Evolutionary conservation across 2,888 invertebrate genomes (phyloP).

Genomic region (Andricus curvator): DNA sequence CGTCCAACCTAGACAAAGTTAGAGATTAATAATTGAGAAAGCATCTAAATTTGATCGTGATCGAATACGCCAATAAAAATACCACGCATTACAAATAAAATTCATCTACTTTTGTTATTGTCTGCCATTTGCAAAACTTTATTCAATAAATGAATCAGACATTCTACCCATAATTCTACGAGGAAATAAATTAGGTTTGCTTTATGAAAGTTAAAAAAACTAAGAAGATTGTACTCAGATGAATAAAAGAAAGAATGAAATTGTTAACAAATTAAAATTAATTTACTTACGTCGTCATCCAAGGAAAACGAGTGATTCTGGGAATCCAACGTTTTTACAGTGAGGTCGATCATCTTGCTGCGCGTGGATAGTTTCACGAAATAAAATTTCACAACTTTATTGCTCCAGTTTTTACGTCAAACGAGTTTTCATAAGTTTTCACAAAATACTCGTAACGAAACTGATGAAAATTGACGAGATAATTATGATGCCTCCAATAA

Average conservation of each 20-base stretch:
- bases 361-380: slow-evolving; percentile 10
- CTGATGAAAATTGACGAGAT: neutral
- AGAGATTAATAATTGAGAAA: too few species aligned
- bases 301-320: slow-evolving; percentile 90
- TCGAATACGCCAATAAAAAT: neutral
- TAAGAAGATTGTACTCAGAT: neutral
- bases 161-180: neutral
- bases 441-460: slow-evolving; percentile 1
- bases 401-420: neutral
- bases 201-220: neutral
- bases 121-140: neutral
- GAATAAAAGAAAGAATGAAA: neutral
- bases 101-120: neutral
- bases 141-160: neutral
- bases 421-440: neutral
- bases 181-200: neutral
- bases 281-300: slow-evolving; percentile 89
- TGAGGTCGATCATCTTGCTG: slow-evolving; percentile 87
- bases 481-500: neutral
- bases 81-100: neutral
- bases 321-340: slow-evolving; percentile 94
- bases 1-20: too few species aligned
- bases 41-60: neutral
- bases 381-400: slow-evolving; percentile 8
- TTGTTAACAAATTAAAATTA: neutral